Evolutionary conservation across 2,113 vertebrate genomes (phyloP), one percentile per base, ranked within the genome.

Genomic region (Rhodinocichla rosea): DNA sequence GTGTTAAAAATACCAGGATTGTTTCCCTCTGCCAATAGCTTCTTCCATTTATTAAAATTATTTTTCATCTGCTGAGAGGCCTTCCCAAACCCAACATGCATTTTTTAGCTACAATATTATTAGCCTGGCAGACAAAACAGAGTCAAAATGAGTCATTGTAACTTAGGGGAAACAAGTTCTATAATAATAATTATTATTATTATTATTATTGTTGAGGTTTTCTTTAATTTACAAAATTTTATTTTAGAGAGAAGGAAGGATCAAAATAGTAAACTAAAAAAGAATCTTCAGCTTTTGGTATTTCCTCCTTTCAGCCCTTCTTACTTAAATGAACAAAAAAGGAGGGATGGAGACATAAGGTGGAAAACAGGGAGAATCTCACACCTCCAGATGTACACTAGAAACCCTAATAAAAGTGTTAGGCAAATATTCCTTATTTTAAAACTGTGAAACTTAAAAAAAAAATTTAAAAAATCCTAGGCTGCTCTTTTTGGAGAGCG

Each of bases 11-110:
- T 55, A 86, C 9, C 35, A 21, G 62, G n/a, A 53, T 74, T 55
- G 8, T 40, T 94, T 81, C 67, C 44, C 37, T 68, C 55, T 83
- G 55, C 44, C 79, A 64, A 53, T 45, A 87, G 23, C n/a, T 76
- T 79, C 23, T 93, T 89, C 30, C 65, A 35, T 87, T 87, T 95
- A 95, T 97, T 96, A 93, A 84, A 90, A 95, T 94, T 91, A 73
- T 95, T 94, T 94, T 94, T 95, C 84, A 80, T 80, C 67, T 85
- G 40, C 45, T 2, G 10, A 87, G 47, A 2, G 2, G 15, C 42
- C 37, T 83, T 32, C 44, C 49, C 57, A 49, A 78, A 87, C 28
- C 27, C 35, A 83, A 63, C 11, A 40, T 10, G 24, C 12, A 79
- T 68, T 45, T 69, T 65, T 60, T 33, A 91, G 37, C 60, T 77